Evolutionary conservation across 2,888 invertebrate species (phyloP).

Genomic region (Malachius bipustulatus): DNA sequence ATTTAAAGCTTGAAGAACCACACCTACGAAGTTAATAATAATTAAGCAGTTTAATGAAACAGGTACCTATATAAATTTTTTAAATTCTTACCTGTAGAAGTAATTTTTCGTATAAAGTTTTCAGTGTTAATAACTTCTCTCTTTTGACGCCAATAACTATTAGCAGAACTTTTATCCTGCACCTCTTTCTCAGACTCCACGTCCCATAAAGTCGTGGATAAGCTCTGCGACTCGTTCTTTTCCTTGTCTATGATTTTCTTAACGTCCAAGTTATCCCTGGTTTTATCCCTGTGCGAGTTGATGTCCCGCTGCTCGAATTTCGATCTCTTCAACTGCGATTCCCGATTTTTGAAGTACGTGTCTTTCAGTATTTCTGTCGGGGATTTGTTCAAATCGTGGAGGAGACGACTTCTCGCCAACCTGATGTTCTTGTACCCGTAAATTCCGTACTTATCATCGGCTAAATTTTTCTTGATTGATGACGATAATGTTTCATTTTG

Average conservation of each 20-base stretch:
- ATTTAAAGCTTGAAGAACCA: constrained; percentile 27
- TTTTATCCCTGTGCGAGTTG: constrained; percentile 30
- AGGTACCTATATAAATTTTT: no score
- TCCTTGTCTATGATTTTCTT: constrained; percentile 29
- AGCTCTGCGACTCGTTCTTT: constrained; percentile 24
- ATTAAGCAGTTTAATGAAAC: no score
- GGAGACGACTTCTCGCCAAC: constrained; percentile 29
- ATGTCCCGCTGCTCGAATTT: constrained; percentile 35
- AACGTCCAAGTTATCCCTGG: constrained; percentile 30
- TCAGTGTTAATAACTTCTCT: constrained; percentile 19
- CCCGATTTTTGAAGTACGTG: constrained; percentile 34
- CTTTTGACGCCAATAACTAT: constrained; percentile 29
- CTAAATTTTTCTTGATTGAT: constrained; percentile 29
- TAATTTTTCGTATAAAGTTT: constrained; percentile 28
- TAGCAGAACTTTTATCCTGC: constrained; percentile 36
- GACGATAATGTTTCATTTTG: constrained; percentile 8
- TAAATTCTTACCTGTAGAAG: constrained; percentile 31
- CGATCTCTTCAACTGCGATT: constrained; percentile 31
- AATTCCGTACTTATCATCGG: constrained; percentile 26
- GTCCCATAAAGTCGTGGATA: constrained; percentile 40
- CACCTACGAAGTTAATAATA: no score
- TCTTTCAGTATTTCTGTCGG: constrained; percentile 36
- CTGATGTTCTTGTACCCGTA: constrained; percentile 34
- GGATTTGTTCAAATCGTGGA: constrained; percentile 32
- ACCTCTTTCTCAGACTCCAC: constrained; percentile 45